Base-by-base conservation (phyloP, 2,888 invertebrate species). In the Lysandra coridon region DNA sequence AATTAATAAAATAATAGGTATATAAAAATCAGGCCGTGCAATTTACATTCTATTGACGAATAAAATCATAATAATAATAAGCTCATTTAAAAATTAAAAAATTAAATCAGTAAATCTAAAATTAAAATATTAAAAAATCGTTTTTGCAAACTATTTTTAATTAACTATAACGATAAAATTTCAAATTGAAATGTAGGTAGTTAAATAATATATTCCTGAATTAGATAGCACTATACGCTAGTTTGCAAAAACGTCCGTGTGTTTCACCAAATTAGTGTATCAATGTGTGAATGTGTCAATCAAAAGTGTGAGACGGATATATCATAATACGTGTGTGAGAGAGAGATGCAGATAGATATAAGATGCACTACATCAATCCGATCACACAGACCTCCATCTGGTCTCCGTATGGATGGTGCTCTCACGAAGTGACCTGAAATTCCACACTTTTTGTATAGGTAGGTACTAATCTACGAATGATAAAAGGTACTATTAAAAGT, bases 351-450 rank as follows among this genome's bases (percentile, higher is more conserved):
- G 89, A 92, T 83, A 92, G 87, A 86, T 76, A 80, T 89, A 87
- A 92, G 89, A 90, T 88, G 90, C 89, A 92, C 93, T 93, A 94
- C 94, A 93, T 93, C 92, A 91, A 93, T 91, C 92, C 90, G 90
- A 89, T 91, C 91, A 90, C 92, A 94, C 93, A 92, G 92, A 93
- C 94, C 94, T 93, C 90, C 84, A 84, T 85, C 84, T 82, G 86
- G 88, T 87, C 90, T 91, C 89, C 91, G 86, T 89, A 90, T 91
- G 88, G 91, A 89, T 84, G 91, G 88, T 82, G 91, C 91, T 86
- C 90, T 94, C 93, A 93, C 92, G 94, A 93, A 94, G 93, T 94
- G 94, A 94, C 94, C 94, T 94, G 93, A 92, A 91, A 93, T 91
- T 89, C 87, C 89, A 86, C 88, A 88, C 86, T 87, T 86, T 88